Percentiles rank a stretch among this genome's conserved stretches.
Conservation (phyloP, 2,888 invertebrate species). For the Lomographa bimaculata region DNA sequence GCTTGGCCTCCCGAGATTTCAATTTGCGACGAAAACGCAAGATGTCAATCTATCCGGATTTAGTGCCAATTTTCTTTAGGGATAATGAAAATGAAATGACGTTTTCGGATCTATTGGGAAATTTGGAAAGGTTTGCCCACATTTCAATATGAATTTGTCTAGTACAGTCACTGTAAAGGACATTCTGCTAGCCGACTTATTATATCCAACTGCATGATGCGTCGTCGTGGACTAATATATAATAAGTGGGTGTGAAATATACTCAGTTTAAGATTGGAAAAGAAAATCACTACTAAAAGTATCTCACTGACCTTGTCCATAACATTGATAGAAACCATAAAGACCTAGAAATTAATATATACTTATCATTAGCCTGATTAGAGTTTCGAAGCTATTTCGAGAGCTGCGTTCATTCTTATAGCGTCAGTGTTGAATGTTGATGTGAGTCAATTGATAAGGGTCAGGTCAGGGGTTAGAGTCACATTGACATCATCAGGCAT, state of each 20-base stretch:
- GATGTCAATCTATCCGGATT: conserved; percentile 33
- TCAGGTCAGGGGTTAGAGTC: conserved; percentile 40
- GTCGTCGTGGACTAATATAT: too few relatives aligned
- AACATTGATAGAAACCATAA: neutral
- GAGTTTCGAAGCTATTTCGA: conserved; percentile 29
- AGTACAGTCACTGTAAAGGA: neutral
- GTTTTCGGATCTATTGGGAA: conserved; percentile 14
- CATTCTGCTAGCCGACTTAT: too few relatives aligned
- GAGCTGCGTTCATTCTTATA: conserved; percentile 43
- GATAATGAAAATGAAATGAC: conserved; percentile 23
- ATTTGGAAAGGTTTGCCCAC: conserved; percentile 3
- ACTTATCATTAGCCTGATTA: conserved; percentile 13
- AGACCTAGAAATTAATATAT: too few relatives aligned
- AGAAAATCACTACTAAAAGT: conserved; percentile 1
- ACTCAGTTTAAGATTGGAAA: too few relatives aligned
- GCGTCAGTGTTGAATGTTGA: conserved; percentile 33
- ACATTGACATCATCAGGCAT: conserved; percentile 43
- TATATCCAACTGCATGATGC: too few relatives aligned
- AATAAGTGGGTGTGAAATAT: too few relatives aligned
- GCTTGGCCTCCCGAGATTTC: conserved; percentile 26
- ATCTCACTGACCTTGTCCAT: neutral
- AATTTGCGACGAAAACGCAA: conserved; percentile 30
- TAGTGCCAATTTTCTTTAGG: conserved; percentile 30
- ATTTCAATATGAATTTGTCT: conserved; percentile 7
- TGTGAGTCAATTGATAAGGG: conserved; percentile 41